Evolutionary conservation across 2,797 vertebrate species (phyloP).

Genomic region (Steatocranus sp.): DNA sequence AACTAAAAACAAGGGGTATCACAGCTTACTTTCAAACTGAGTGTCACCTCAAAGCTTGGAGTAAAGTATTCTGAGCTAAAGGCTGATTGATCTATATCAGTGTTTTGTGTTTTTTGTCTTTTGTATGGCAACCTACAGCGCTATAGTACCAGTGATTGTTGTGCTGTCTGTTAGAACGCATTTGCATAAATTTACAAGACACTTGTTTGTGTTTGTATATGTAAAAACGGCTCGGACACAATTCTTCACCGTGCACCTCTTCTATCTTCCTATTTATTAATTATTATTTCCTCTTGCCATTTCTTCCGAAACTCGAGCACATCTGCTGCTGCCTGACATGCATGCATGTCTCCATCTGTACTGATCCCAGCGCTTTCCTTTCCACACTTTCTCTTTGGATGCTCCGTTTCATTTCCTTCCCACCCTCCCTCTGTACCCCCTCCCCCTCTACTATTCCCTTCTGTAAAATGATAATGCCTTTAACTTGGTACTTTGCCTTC

Average conservation of each 20-base stretch:
- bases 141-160: neutral
- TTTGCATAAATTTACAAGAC: neutral
- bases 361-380: neutral
- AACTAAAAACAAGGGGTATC: neutral
- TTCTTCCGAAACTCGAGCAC: neutral
- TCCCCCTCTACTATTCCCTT: neutral
- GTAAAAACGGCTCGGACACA: neutral
- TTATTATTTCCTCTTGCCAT: neutral
- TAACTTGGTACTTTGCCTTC: neutral
- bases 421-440: neutral
- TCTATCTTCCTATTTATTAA: neutral
- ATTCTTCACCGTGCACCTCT: neutral
- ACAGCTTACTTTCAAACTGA: neutral
- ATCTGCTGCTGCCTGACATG: conserved; percentile 18
- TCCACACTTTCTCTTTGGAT: neutral
- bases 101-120: neutral
- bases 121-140: neutral
- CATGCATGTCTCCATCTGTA: neutral
- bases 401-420: neutral
- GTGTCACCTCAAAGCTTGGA: neutral
- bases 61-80: neutral
- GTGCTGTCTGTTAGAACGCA: neutral
- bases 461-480: neutral
- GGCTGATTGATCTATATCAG: neutral
- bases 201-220: conserved; percentile 7